phyloP scores from a whole-genome alignment of 2,888 invertebrate genomes.

The Rugalucina vietnamica region DNA sequence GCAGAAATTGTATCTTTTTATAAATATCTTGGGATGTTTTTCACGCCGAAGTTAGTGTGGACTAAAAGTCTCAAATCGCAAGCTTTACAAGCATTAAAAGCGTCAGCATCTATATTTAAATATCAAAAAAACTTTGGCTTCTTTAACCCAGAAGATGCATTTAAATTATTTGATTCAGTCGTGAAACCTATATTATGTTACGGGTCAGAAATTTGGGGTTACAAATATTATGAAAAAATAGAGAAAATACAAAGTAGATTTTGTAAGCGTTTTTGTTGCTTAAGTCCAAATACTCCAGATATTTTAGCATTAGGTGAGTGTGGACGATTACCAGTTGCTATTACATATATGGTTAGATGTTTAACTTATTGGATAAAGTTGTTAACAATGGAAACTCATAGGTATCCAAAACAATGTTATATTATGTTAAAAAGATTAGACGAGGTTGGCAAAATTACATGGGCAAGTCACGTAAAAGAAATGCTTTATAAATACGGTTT shows the following conservation, averaged over 20 bases:
- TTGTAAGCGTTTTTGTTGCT: constrained; percentile 19
- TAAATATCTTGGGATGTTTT: constrained; percentile 13
- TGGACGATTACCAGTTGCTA: constrained; percentile 16
- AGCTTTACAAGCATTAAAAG: constrained; percentile 6
- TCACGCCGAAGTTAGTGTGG: constrained; percentile 21
- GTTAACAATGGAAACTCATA: background rate
- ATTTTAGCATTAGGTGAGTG: background rate
- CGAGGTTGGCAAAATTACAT: constrained; percentile 18
- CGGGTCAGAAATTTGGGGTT: background rate
- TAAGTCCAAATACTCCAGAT: constrained; percentile 23
- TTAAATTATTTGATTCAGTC: constrained; percentile 9
- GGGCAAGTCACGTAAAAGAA: constrained; percentile 16
- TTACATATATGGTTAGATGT: constrained; percentile 3
- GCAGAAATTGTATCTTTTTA: constrained; percentile 1
- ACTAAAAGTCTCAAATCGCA: background rate
- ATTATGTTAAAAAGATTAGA: constrained; percentile 18
- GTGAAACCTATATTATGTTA: constrained; percentile 12
- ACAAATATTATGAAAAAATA: background rate
- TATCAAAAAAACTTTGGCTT: background rate
- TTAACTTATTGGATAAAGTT: constrained; percentile 32
- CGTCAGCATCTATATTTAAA: background rate
- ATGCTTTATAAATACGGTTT: constrained; percentile 25
- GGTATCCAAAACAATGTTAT: constrained; percentile 29
- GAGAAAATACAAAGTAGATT: constrained; percentile 31
- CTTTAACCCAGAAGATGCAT: background rate